Conservation (phyloP, 2,797 vertebrate species). For the Danio tinwini region DNA sequence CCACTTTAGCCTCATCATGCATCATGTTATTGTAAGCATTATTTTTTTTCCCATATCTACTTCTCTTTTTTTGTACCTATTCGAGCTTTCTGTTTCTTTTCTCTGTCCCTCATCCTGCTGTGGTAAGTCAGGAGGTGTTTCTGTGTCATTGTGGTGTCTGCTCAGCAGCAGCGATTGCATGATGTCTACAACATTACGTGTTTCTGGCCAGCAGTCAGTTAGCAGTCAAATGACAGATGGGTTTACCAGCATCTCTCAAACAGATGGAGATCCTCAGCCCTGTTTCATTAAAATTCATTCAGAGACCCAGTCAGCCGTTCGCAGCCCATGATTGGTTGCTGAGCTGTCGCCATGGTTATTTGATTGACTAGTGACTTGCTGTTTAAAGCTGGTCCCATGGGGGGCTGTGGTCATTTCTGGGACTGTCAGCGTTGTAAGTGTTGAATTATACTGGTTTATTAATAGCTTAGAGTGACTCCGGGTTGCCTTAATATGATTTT, state of each 20-base stretch:
- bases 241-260: not conserved
- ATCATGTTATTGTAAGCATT: not conserved
- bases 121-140: conserved; percentile 18
- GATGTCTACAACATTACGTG: conserved; percentile 1
- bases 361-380: conserved; percentile 39
- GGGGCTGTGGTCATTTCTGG: conserved; percentile 18
- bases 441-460: conserved; percentile 30
- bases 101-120: not conserved
- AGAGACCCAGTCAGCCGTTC: conserved; percentile 26
- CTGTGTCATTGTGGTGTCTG: conserved; percentile 36
- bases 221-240: conserved; percentile 21
- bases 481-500: conserved; percentile 1
- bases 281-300: conserved; percentile 46
- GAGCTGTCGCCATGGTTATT: conserved; percentile 51
- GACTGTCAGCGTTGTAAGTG: not conserved
- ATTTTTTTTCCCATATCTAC: not conserved
- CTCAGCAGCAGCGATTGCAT: not conserved
- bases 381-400: conserved; percentile 19
- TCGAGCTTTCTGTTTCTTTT: conserved; percentile 15
- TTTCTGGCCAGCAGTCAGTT: conserved; percentile 4
- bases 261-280: conserved; percentile 2
- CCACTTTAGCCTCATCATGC: not conserved
- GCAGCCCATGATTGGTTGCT: not conserved
- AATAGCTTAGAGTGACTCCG: conserved; percentile 19
- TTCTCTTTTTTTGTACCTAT: not conserved